Evolutionary conservation across 1,140 invertebrate species (phyloP).

Genomic region (Caligus rogercresseyi): DNA sequence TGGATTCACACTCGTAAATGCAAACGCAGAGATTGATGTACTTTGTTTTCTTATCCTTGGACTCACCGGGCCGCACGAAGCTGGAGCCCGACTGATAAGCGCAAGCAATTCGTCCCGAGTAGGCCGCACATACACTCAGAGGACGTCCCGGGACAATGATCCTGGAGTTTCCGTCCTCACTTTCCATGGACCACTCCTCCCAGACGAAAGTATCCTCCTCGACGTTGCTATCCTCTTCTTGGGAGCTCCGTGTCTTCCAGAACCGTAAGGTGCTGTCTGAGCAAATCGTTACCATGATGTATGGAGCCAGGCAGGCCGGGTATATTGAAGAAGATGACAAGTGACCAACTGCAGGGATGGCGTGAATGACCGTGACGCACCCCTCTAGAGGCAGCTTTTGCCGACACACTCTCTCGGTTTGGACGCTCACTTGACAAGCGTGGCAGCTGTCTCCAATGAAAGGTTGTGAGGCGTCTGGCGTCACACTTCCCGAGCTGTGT

Average conservation of each 20-base stretch:
- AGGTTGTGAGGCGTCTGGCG: constrained; percentile 23
- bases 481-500: constrained; percentile 27
- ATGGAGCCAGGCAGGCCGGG: constrained; percentile 90
- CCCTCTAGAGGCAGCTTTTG: constrained; percentile 67
- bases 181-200: constrained; percentile 77
- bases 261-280: constrained; percentile 50
- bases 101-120: constrained; percentile 86
- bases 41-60: constrained; percentile 50
- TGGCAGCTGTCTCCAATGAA: constrained; percentile 24
- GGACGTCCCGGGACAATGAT: constrained; percentile 58
- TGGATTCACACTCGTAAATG: constrained; percentile 99
- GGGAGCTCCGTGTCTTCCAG: constrained; percentile 57
- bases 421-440: constrained; percentile 41
- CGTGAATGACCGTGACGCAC: constrained; percentile 76
- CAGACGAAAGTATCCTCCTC: constrained; percentile 43
- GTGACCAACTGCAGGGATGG: constrained; percentile 82
- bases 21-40: constrained; percentile 82
- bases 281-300: constrained; percentile 81
- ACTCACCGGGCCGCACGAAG: constrained; percentile 34
- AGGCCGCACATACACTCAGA: constrained; percentile 84
- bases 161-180: constrained; percentile 56
- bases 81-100: constrained; percentile 56
- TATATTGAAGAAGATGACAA: constrained; percentile 95
- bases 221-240: constrained; percentile 34
- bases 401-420: constrained; percentile 53